These are phyloP conservation scores for Volucella zonaria DNA, from an alignment of 2,888 invertebrate species.

Conservation along the genomic window DNA sequence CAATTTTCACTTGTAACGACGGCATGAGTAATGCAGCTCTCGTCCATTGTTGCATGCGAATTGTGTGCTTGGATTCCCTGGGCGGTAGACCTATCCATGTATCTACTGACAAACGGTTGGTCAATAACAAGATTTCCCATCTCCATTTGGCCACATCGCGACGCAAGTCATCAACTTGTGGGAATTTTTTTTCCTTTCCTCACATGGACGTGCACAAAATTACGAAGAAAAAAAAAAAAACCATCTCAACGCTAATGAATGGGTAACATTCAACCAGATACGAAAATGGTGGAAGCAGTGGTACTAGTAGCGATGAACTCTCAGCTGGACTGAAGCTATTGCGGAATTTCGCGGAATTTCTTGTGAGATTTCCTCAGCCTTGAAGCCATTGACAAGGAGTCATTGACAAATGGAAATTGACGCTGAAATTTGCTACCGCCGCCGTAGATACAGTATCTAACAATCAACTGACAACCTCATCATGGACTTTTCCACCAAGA, in stretches of 20 bases:
- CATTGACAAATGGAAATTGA: constrained; percentile 42
- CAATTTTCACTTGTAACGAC: constrained; percentile 59
- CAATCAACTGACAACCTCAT: no score
- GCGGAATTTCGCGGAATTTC: constrained; percentile 37
- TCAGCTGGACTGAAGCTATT: constrained; percentile 23
- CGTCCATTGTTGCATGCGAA: not conserved
- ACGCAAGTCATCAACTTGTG: constrained; percentile 38
- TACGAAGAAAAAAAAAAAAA: not conserved
- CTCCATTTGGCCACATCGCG: constrained; percentile 38
- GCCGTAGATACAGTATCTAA: not conserved
- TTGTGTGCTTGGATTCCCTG: not conserved
- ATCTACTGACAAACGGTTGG: not conserved
- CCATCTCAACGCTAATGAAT: not conserved
- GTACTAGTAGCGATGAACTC: not conserved
- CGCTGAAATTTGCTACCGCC: constrained; percentile 31
- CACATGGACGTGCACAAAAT: constrained; percentile 39
- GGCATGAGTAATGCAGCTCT: constrained; percentile 50
- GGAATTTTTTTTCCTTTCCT: constrained; percentile 15
- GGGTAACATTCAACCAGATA: not conserved
- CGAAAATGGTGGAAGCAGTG: no score
- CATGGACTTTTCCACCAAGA: no score
- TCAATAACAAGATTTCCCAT: constrained; percentile 42
- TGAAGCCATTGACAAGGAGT: not conserved
- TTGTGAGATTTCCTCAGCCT: constrained; percentile 24
- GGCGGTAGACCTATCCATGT: not conserved